These are phyloP conservation scores for Venustaconcha ellipsiformis DNA, from an alignment of 1,140 invertebrate genomes.

Conservation along the genomic window DNA sequence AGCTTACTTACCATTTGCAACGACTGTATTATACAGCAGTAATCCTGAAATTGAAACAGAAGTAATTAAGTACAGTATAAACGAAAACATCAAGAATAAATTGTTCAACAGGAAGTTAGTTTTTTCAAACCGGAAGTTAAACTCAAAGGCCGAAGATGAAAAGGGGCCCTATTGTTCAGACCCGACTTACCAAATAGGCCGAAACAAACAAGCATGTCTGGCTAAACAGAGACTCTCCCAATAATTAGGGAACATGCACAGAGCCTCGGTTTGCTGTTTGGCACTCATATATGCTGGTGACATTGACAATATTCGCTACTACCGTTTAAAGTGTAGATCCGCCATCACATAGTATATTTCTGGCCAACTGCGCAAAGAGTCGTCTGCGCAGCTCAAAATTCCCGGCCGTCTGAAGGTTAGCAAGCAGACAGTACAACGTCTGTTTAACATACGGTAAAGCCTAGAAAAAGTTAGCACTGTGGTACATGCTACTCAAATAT, in stretches of 20 bases:
- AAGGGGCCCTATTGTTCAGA: background rate
- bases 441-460: too few relatives aligned
- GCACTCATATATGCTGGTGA: conserved; percentile 27
- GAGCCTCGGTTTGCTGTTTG: conserved; percentile 26
- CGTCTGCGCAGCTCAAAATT: conserved; percentile 24
- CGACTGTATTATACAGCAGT: conserved; percentile 38
- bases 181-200: conserved; percentile 30
- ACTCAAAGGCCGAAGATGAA: conserved; percentile 3
- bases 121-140: conserved; percentile 31
- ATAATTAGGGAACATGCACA: conserved; percentile 13
- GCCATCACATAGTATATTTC: conserved; percentile 2
- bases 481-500: too few relatives aligned
- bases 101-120: conserved; percentile 26
- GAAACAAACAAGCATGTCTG: conserved; percentile 37
- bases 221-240: conserved; percentile 25
- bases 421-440: too few relatives aligned
- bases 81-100: conserved; percentile 6
- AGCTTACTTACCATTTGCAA: conserved; percentile 31
- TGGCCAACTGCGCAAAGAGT: conserved; percentile 27
- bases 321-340: background rate
- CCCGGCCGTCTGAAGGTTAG: too few relatives aligned
- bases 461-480: too few relatives aligned
- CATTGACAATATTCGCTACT: conserved; percentile 22
- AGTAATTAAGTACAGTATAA: conserved; percentile 13
- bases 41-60: conserved; percentile 25